Base-by-base conservation (phyloP, 2,797 vertebrate species). In the Diceros bicornis region DNA sequence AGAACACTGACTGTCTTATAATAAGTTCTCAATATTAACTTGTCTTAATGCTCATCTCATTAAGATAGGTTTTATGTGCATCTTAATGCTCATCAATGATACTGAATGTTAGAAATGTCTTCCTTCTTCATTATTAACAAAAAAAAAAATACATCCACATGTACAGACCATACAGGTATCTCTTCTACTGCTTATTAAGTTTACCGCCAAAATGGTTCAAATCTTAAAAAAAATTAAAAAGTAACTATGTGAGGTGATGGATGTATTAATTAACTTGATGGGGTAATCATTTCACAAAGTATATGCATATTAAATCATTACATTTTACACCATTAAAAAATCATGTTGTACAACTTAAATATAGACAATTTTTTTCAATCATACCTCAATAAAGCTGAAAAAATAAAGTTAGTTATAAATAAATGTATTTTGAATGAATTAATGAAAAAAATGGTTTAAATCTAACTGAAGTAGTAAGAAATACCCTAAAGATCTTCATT, bases 361-460 rank as follows among this genome's bases (percentile, higher is more conserved):
- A 55, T 52, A 27, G 47, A 66, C 10, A 83, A 66, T 29, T 74
- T 66, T 83, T 84, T 29, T 68, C 37, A 47, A 74, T 83, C 47
- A 50, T 47, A 32, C 32, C 10, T 94, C 69, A 59, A 34, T 29
- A 83, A 94, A 74, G 18, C 18, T 68, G 29, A 34, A 27, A 83
- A 68, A 75, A 62, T 55, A 44, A 88, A 55, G n/a, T 52, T 71
- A n/a, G 64, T 81, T 94, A 94, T 52, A 71, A 87, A 71, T 50
- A 52, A 52, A 61, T 34, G 18, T 18, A 79, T 62, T 50, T 94
- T 61, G 27, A 93, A 61, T 79, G 2, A 68, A n/a, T 69, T 69
- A 57, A 59, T 79, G 8, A 59, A 44, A 41, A 44, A 93, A 64
- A 69, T 20, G 27, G 41, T 50, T 62, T 55, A 71, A 71, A 50